Conservation (phyloP, 2,113 vertebrate species). For the Lophura nycthemera region DNA sequence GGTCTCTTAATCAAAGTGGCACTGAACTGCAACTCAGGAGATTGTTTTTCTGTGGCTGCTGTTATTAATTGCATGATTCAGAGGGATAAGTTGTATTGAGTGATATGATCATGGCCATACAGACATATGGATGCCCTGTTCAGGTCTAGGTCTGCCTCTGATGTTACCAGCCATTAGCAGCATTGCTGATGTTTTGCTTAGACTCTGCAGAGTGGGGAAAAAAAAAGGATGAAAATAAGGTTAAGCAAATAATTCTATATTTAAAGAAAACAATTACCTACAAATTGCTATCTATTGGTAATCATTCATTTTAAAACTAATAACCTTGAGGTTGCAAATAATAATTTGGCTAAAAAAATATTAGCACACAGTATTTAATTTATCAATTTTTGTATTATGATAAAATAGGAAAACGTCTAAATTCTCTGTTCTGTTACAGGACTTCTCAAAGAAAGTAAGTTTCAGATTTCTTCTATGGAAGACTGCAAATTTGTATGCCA, state of each 20-base stretch:
- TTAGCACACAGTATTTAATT: background rate
- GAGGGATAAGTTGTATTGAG: background rate
- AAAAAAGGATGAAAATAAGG: background rate
- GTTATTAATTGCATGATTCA: background rate
- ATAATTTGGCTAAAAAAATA: conserved; percentile 3
- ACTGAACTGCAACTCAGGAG: background rate
- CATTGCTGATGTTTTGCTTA: background rate
- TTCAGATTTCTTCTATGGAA: conserved; percentile 14
- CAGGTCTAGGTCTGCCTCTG: background rate
- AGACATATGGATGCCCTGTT: background rate
- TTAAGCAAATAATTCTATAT: background rate
- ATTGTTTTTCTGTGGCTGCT: background rate
- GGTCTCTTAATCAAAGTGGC: background rate
- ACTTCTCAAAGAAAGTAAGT: background rate
- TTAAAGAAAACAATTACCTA: background rate
- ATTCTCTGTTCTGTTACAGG: background rate
- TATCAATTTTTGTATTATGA: background rate
- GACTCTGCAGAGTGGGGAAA: background rate
- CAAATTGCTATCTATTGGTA: background rate
- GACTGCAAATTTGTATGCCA: conserved; percentile 17
- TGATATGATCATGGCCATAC: background rate
- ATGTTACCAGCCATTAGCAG: background rate
- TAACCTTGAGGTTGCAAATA: conserved; percentile 31
- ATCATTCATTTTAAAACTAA: conserved; percentile 34
- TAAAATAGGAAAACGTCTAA: background rate